Conservation (phyloP, 1,140 invertebrate species). For the Aphaenogaster ashmeadi region DNA sequence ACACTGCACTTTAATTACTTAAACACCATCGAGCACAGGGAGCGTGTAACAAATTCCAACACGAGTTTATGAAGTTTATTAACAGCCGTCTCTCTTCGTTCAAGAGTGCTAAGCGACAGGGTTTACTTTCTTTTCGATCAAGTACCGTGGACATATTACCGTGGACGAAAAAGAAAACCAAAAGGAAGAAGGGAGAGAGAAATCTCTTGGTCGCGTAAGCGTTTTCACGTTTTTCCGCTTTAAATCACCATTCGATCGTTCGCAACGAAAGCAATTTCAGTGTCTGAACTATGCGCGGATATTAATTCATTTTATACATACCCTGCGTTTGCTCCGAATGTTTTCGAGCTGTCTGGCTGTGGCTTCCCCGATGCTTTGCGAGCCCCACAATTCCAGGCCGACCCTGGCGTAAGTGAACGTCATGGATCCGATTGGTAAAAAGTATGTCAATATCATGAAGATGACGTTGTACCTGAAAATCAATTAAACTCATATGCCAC, state of each 20-base stretch:
- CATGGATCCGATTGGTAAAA: slow-evolving; percentile 97
- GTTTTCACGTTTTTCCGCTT: not conserved
- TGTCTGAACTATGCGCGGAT: not conserved
- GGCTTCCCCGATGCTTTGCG: slow-evolving; percentile 97
- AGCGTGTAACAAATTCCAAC: not conserved
- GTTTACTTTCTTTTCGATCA: not conserved
- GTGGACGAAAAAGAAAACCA: not conserved
- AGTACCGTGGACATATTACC: too few relatives aligned
- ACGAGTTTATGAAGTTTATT: slow-evolving; percentile 22
- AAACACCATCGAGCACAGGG: not conserved
- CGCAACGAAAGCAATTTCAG: slow-evolving; percentile 30
- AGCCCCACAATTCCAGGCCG: slow-evolving; percentile 97
- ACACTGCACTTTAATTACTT: slow-evolving; percentile 29
- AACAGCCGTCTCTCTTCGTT: not conserved
- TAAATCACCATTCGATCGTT: not conserved
- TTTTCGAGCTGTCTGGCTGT: slow-evolving; percentile 96
- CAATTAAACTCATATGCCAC: slow-evolving; percentile 35
- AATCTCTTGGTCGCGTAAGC: not conserved
- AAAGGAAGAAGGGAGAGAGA: not conserved
- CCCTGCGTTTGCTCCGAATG: slow-evolving; percentile 97
- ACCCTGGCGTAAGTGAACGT: slow-evolving; percentile 96
- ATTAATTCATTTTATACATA: slow-evolving; percentile 87
- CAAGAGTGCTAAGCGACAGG: not conserved
- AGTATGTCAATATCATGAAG: slow-evolving; percentile 97
- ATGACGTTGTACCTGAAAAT: slow-evolving; percentile 94